Conservation (phyloP, 2,797 vertebrate species). For the Bufotes viridis region DNA sequence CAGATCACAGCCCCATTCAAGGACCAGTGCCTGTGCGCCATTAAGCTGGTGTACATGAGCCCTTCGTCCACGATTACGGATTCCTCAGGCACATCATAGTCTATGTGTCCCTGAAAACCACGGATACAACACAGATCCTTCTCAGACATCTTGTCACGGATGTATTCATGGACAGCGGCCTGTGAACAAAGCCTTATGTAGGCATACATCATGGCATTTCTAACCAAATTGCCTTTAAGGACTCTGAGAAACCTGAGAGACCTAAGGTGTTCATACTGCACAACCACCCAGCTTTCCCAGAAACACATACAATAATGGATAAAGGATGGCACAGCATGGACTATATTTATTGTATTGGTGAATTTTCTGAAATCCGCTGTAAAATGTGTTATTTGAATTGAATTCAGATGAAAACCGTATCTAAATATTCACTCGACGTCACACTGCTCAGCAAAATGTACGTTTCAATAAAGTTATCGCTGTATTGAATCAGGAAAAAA, state of each 20-base stretch:
- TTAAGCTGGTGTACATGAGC: too few relatives aligned
- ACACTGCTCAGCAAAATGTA: background rate
- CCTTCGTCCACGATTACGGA: too few relatives aligned
- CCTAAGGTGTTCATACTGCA: background rate
- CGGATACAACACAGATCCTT: too few relatives aligned
- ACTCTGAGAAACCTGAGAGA: background rate
- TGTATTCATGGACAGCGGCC: too few relatives aligned
- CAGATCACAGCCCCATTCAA: too few relatives aligned
- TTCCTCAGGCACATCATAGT: too few relatives aligned
- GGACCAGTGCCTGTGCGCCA: too few relatives aligned
- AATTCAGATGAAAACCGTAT: background rate
- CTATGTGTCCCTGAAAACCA: too few relatives aligned
- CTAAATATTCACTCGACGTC: background rate
- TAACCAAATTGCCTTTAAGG: background rate
- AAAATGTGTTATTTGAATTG: background rate
- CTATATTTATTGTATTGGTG: too few relatives aligned
- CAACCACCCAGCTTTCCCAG: background rate
- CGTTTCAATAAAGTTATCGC: slow-evolving; percentile 41
- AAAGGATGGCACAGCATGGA: too few relatives aligned
- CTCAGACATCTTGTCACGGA: too few relatives aligned
- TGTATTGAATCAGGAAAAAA: background rate
- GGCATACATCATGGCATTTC: background rate
- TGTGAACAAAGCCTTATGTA: too few relatives aligned
- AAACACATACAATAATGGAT: background rate
- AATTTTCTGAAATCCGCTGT: background rate